Evolutionary conservation across 2,888 invertebrate species (phyloP).

Genomic region (Cylindroiulus punctatus): DNA sequence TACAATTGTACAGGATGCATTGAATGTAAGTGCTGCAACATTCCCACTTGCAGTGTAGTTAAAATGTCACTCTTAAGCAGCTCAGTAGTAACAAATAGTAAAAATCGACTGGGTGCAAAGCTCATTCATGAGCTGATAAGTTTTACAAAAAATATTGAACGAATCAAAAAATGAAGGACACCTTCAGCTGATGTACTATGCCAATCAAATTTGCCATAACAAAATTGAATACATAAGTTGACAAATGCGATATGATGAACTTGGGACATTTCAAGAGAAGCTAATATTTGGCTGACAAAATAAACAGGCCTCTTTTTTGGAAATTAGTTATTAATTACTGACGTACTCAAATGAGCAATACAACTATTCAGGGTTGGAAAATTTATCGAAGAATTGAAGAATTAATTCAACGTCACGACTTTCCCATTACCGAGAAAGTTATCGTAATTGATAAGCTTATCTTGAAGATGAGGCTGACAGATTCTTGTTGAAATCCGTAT

Average conservation of each 20-base stretch:
- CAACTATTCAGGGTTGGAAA: background rate
- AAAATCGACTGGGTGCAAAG: slow-evolving; percentile 18
- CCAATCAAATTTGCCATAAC: no score
- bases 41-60: background rate
- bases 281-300: no score
- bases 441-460: background rate
- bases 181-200: background rate
- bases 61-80: background rate
- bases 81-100: background rate
- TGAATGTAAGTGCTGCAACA: background rate
- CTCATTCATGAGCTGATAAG: background rate
- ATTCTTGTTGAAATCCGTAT: background rate
- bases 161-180: background rate
- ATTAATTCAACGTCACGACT: background rate
- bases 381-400: background rate
- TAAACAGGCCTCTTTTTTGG: background rate
- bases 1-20: no score
- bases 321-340: background rate
- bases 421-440: background rate
- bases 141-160: no score
- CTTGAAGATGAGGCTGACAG: background rate
- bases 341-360: background rate
- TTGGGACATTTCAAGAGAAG: no score
- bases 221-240: no score
- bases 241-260: no score